Percentiles rank a stretch among this genome's conserved stretches.
These are phyloP conservation scores for Aptenodytes patagonicus DNA, from an alignment of 2,113 vertebrate species.

Conservation along the genomic window DNA sequence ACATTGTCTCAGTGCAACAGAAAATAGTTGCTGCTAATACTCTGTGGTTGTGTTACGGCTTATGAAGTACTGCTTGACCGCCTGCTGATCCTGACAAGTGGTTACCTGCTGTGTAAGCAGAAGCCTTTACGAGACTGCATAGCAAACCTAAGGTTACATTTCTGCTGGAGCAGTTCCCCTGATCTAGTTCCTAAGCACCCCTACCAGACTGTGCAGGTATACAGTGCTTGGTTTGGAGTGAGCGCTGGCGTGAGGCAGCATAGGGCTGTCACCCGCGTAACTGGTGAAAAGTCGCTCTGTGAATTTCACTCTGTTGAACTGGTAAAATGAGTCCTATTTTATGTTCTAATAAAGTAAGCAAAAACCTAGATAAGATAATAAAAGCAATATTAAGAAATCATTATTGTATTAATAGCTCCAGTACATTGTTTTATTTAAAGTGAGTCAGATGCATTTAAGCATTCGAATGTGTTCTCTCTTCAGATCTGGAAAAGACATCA, in stretches of 20 bases:
- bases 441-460: background rate
- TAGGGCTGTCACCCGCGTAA: background rate
- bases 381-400: background rate
- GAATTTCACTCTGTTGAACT: background rate
- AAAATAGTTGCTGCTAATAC: background rate
- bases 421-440: background rate
- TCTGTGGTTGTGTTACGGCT: background rate
- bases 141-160: background rate
- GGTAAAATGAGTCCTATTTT: background rate
- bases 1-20: background rate
- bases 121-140: background rate
- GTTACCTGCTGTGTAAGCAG: background rate
- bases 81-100: background rate
- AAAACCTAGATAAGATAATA: background rate
- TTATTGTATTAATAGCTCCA: background rate
- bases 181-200: no score
- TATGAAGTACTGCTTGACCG: background rate
- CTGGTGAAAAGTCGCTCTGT: background rate
- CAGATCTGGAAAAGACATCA: background rate
- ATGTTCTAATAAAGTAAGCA: background rate
- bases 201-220: background rate
- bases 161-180: background rate
- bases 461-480: background rate
- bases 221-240: background rate
- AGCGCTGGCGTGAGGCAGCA: fast-evolving